A percentile compares a stretch with the other conserved stretches of the same genome.
Conservation (phyloP, 2,888 invertebrate species). For the Gastrophysa polygoni region DNA sequence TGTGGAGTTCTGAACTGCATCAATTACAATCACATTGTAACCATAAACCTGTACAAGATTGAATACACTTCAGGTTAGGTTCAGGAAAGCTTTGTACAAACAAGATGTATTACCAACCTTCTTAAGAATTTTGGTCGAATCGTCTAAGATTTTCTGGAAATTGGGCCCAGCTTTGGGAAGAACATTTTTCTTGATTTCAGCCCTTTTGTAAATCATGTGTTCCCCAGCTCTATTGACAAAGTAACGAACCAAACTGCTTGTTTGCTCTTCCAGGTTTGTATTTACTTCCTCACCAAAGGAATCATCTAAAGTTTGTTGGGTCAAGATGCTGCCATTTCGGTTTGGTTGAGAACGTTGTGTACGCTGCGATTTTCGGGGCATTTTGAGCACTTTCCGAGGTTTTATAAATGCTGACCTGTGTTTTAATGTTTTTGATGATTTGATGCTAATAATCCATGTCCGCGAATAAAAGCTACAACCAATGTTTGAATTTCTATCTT, state of each 20-base stretch:
- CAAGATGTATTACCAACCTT: conserved; percentile 32
- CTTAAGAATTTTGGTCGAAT: conserved; percentile 36
- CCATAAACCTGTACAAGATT: conserved; percentile 44
- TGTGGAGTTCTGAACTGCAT: conserved; percentile 33
- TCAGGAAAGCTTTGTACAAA: neutral
- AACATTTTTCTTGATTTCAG: conserved; percentile 43
- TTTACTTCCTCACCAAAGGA: conserved; percentile 19
- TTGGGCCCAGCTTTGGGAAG: conserved; percentile 33
- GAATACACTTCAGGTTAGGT: no score
- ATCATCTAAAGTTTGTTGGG: conserved; percentile 28
- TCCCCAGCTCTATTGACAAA: conserved; percentile 42
- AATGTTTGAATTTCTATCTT: no score
- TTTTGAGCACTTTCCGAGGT: neutral
- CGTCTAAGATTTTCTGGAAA: conserved; percentile 41
- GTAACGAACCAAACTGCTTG: conserved; percentile 44
- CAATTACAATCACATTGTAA: conserved; percentile 40
- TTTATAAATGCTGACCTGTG: neutral
- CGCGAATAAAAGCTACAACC: no score
- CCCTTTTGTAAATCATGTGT: conserved; percentile 38
- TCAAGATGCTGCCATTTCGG: conserved; percentile 10
- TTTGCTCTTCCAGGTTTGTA: conserved; percentile 34
- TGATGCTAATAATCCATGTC: neutral
- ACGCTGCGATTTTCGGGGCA: conserved; percentile 21
- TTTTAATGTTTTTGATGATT: no score
- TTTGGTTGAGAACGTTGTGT: conserved; percentile 6